phyloP scores from a whole-genome alignment of 1,140 invertebrate species.

The Ooceraea biroi region DNA sequence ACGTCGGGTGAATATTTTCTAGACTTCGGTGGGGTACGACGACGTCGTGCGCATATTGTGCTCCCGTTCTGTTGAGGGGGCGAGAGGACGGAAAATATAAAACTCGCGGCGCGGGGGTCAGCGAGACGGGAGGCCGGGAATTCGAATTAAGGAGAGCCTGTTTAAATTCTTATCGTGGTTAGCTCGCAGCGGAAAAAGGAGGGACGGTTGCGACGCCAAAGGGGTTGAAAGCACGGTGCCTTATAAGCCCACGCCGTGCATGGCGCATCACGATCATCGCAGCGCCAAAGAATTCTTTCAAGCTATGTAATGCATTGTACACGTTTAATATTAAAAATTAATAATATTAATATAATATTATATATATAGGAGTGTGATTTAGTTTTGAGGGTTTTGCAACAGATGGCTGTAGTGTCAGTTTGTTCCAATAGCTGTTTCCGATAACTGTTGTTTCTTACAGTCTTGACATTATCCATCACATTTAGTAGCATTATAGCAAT shows the following conservation, averaged over 20 bases:
- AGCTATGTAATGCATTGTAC: neutral
- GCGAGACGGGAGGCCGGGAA: constrained; percentile 15
- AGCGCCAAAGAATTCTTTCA: neutral
- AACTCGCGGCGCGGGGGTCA: constrained; percentile 27
- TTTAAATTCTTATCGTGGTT: constrained; percentile 42
- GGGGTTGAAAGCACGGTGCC: neutral
- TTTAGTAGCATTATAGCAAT: too few relatives aligned
- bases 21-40: constrained; percentile 39
- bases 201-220: neutral
- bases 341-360: too few relatives aligned
- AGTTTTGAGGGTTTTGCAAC: too few relatives aligned
- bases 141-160: constrained; percentile 47
- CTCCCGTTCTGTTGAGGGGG: neutral
- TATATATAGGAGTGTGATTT: too few relatives aligned
- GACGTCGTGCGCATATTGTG: constrained; percentile 42
- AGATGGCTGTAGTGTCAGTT: too few relatives aligned
- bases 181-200: neutral
- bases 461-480: too few relatives aligned
- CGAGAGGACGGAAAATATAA: constrained; percentile 36
- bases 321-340: too few relatives aligned
- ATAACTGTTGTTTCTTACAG: too few relatives aligned
- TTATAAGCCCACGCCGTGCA: neutral
- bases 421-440: too few relatives aligned
- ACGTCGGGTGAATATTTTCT: constrained; percentile 53
- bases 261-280: neutral